Conservation (phyloP, 2,113 vertebrate genomes). For the Poecilia latipinna region DNA sequence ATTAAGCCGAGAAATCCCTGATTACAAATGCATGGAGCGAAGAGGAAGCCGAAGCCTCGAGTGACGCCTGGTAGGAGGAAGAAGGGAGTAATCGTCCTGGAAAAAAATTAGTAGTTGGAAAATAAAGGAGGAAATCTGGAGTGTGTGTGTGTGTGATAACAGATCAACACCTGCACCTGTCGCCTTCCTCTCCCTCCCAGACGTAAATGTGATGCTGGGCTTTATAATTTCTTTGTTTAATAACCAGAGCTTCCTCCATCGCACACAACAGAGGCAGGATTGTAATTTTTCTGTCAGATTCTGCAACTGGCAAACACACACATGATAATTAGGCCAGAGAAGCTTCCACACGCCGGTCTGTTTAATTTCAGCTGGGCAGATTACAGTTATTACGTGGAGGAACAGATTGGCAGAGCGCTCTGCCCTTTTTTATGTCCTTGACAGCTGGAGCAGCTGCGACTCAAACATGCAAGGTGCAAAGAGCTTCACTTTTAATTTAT, state of each 20-base stretch:
- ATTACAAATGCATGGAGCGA: constrained; percentile 37
- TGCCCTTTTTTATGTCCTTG: constrained; percentile 59
- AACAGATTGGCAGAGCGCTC: constrained; percentile 55
- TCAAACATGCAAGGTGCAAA: not conserved
- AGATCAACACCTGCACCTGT: constrained; percentile 23
- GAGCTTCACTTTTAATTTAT: constrained; percentile 23
- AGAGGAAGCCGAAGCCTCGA: constrained; percentile 4
- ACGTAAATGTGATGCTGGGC: constrained; percentile 45
- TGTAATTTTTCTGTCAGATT: constrained; percentile 36
- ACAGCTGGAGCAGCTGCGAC: constrained; percentile 11
- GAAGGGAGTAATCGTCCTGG: not conserved
- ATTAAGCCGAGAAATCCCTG: constrained; percentile 44
- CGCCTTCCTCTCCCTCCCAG: constrained; percentile 28
- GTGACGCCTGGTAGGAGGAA: constrained; percentile 18
- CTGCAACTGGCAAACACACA: constrained; percentile 8
- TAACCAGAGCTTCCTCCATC: constrained; percentile 37
- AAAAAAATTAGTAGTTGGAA: not conserved
- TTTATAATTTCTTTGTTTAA: constrained; percentile 63
- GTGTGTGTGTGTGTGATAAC: constrained; percentile 26
- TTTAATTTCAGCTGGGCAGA: constrained; percentile 59
- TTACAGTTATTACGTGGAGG: constrained; percentile 65
- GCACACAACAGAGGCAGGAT: constrained; percentile 42
- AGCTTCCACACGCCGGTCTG: constrained; percentile 43
- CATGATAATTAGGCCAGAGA: constrained; percentile 36
- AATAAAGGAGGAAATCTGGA: not conserved